Evolutionary conservation across 1,140 invertebrate species (phyloP), one percentile per base, ranked within the genome.

Genomic region (Nasonia vitripennis): DNA sequence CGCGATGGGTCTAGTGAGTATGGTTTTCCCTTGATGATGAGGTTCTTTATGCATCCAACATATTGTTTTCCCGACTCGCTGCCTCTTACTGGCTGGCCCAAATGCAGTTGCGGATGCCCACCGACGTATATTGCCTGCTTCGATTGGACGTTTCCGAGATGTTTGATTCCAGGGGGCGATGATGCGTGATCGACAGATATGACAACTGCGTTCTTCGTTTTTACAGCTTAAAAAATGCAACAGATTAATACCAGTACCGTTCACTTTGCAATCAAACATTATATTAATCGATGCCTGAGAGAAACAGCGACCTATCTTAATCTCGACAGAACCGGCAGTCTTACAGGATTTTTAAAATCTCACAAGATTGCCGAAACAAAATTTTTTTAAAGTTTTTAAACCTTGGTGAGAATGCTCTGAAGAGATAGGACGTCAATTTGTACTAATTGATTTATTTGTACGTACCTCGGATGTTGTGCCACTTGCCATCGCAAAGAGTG

Each of bases 401-500:
- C 34, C 34, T 37, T 37, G 34, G 3, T 37, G 34, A 37, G 34
- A 27, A 27, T 27, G 27, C 27, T 27, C 27, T 27, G 27, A 27
- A 27, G 27, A 27, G 1, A 27, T 27, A 27, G 27, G 27, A 27
- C 27, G 34, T 37, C 34, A 6, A 37, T 4, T 37, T 37, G 34
- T 37, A 37, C 34, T 87, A 55, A 78, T 55, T 78, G 0, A 78
- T 78, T 78, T 78, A 78, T 78, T 51, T 27, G 2, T 5, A 31
- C 31, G 23, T 91, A 98, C 97, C 97, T 94, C 96, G 94, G 88
- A 99, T 97, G 20, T 94, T 96, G 90, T 99, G 98, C 98, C 98
- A 99, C 45, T 97, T 94, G 51, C 98, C 98, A 94, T 99, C 98
- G 91, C 98, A 99, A 41, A 98, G 94, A 45, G 95, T 95, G 90